A percentile compares a stretch with the other conserved stretches of the same genome.
Evolutionary conservation across 92 coral and sea anemone genomes (phyloP).

Genomic region (Porites divaricata): DNA sequence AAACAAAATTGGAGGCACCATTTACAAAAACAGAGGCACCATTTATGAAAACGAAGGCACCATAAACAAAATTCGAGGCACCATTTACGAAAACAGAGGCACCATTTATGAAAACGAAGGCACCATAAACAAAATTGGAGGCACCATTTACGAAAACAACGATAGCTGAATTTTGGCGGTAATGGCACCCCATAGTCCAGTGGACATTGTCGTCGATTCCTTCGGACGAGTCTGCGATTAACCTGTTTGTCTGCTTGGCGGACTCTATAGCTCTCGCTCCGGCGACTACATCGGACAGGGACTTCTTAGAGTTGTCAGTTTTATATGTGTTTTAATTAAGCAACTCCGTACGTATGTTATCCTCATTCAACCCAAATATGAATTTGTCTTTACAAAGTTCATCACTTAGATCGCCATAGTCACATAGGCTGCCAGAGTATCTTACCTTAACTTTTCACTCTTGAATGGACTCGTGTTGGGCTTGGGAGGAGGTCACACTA

Average conservation of each 20-base stretch:
- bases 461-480: slow-evolving; percentile 38
- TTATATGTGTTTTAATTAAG: slow-evolving; percentile 50
- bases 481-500: slow-evolving; percentile 25
- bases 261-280: slow-evolving; percentile 60
- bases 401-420: slow-evolving; percentile 38
- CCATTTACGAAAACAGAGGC: too few species aligned
- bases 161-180: too few species aligned
- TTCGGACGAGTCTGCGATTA: slow-evolving; percentile 34
- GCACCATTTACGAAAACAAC: too few species aligned
- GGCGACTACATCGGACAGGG: slow-evolving; percentile 38
- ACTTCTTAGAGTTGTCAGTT: slow-evolving; percentile 52
- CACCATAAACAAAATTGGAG: too few species aligned
- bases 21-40: too few species aligned
- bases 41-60: too few species aligned
- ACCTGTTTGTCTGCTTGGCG: slow-evolving; percentile 26
- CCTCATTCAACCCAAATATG: slow-evolving; percentile 33
- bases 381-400: slow-evolving; percentile 53
- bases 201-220: slow-evolving; percentile 49
- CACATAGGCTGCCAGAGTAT: slow-evolving; percentile 51
- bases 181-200: slow-evolving; percentile 39
- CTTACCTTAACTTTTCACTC: slow-evolving; percentile 59
- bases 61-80: too few species aligned
- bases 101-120: too few species aligned
- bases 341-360: slow-evolving; percentile 45
- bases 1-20: too few species aligned